phyloP scores from a whole-genome alignment of 2,113 vertebrate species.

The Sphaerodactylus townsendi region DNA sequence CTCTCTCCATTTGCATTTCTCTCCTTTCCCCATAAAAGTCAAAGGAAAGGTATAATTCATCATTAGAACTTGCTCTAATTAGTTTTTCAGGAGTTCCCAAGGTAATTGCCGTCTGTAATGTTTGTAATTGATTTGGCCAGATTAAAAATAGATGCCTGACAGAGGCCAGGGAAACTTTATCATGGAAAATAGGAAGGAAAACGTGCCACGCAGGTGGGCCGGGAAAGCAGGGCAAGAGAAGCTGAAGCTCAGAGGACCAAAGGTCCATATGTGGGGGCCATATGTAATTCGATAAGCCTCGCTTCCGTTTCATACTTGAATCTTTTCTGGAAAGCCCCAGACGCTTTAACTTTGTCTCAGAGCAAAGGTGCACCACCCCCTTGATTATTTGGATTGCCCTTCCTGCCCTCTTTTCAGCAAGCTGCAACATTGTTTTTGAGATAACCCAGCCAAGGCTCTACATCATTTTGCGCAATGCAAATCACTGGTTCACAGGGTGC shows the following conservation, averaged over 20 bases:
- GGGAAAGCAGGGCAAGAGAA: neutral
- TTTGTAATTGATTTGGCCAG: conserved; percentile 66
- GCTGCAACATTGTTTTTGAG: too few species aligned
- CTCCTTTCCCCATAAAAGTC: conserved; percentile 39
- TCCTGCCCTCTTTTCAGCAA: too few species aligned
- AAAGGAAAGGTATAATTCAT: conserved; percentile 64
- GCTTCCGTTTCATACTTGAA: too few species aligned
- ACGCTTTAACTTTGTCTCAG: too few species aligned
- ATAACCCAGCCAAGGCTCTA: too few species aligned
- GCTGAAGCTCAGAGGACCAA: neutral
- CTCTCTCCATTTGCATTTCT: neutral
- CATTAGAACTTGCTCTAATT: conserved; percentile 41
- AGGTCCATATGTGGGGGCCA: conserved; percentile 51
- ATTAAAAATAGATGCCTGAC: conserved; percentile 64
- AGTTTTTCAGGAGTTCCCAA: conserved; percentile 62
- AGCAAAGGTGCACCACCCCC: too few species aligned
- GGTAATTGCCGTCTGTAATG: conserved; percentile 63
- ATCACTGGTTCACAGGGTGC: too few species aligned
- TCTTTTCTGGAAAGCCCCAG: too few species aligned
- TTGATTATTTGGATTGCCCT: too few species aligned
- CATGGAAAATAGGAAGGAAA: conserved; percentile 5
- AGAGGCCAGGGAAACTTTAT: conserved; percentile 28
- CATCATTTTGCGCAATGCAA: too few species aligned
- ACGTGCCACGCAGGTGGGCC: neutral
- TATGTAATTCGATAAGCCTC: neutral